Evolutionary conservation across 2,797 vertebrate genomes (phyloP).

Genomic region (Smutsia temminckii): DNA sequence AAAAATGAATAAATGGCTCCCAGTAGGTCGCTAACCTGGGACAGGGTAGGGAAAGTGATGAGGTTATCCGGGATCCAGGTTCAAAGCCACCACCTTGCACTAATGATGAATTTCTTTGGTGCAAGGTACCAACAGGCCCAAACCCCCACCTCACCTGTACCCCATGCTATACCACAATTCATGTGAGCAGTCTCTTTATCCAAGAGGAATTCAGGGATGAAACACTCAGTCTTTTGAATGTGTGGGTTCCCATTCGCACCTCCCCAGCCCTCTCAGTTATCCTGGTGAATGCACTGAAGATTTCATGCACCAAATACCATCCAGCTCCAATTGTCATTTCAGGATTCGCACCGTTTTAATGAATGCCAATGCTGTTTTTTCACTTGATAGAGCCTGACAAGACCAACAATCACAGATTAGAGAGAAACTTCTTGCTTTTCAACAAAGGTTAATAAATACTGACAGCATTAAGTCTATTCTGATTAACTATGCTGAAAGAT

Average conservation of each 20-base stretch:
- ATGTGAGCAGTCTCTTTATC: neutral
- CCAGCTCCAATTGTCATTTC: constrained; percentile 87
- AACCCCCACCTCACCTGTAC: neutral
- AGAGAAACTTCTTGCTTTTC: constrained; percentile 95
- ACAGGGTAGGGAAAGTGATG: neutral
- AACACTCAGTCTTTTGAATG: neutral
- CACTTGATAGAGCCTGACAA: constrained; percentile 92
- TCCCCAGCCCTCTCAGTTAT: constrained; percentile 47
- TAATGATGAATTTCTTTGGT: neutral
- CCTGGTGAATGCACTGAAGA: constrained; percentile 55
- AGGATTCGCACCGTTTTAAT: constrained; percentile 86
- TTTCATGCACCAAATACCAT: constrained; percentile 85
- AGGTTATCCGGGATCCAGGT: neutral
- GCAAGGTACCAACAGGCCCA: neutral
- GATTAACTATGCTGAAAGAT: constrained; percentile 98
- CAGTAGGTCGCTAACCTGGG: neutral
- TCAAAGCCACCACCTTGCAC: neutral
- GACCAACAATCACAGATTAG: constrained; percentile 97
- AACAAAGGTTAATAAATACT: constrained; percentile 99
- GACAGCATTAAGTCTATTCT: constrained; percentile 98
- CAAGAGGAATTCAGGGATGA: constrained; percentile 13
- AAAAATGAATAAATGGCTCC: neutral
- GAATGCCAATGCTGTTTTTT: constrained; percentile 92
- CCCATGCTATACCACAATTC: neutral
- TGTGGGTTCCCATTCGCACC: neutral